These are phyloP conservation scores for Dryobota labecula DNA, from an alignment of 2,888 invertebrate genomes.

Conservation along the genomic window DNA sequence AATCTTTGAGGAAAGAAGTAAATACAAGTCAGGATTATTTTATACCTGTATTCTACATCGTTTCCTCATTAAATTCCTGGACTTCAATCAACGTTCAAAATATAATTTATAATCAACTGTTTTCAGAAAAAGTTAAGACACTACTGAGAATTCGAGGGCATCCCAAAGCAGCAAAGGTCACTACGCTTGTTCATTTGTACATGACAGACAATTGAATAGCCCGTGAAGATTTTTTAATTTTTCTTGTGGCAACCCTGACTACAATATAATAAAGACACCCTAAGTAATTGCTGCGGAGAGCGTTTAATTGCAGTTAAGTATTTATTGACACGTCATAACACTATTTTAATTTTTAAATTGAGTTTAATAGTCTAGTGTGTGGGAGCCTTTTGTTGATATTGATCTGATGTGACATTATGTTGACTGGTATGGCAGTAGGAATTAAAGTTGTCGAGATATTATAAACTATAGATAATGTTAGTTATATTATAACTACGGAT, in stretches of 20 bases:
- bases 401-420: conserved; percentile 29
- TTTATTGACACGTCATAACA: conserved; percentile 81
- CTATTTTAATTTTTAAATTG: conserved; percentile 64
- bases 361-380: conserved; percentile 56
- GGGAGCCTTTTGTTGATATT: conserved; percentile 45
- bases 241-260: conserved; percentile 50
- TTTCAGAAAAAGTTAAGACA: not conserved
- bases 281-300: conserved; percentile 74
- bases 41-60: not conserved
- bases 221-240: not conserved
- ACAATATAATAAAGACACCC: conserved; percentile 65
- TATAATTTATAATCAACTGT: not conserved
- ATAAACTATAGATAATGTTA: too few relatives aligned
- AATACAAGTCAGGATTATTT: not conserved
- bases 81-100: conserved; percentile 29
- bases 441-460: too few relatives aligned
- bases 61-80: not conserved
- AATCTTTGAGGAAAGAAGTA: not conserved
- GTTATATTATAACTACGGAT: too few relatives aligned
- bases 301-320: conserved; percentile 81
- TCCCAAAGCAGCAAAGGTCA: conserved; percentile 19
- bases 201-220: not conserved
- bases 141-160: conserved; percentile 4
- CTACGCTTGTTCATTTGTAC: not conserved
- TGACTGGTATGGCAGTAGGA: not conserved